Evolutionary conservation across 2,797 vertebrate genomes (phyloP), one percentile per base, ranked within the genome.

Genomic region (Glyptemys insculpta): DNA sequence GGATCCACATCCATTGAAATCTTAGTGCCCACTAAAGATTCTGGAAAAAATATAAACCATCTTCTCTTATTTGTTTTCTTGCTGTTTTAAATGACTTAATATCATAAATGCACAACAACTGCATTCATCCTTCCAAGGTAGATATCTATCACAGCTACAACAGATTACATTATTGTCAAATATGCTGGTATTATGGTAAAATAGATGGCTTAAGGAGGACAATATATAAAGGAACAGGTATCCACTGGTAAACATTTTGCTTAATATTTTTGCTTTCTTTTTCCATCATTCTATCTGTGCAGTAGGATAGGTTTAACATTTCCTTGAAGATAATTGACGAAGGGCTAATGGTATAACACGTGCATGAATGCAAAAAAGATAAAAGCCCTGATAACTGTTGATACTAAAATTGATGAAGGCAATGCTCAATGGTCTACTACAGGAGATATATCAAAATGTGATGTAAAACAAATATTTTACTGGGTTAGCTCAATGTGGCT

Each of bases 201-300:
- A 84, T 23, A 62, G 57, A 5, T 78, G 49, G 56, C 34, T 72
- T 79, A n/a, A 78, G 12, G 9, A 5, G 56, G 37, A 76, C 6
- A 34, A 79, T 59, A 78, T 1, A 9, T 14, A 72, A 34, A 1
- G 4, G 9, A 37, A 79, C 1, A 1, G 79, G 53, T 2, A 52
- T 18, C 50, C 80, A 53, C 21, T 19, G 85, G 59, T 15, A 3
- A 65, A 34, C 6, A 29, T 25, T 87, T 62, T 5, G 37, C 25
- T 81, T n/a, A 15, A 53, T 62, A 57, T 10, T 16, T 41, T 47
- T 90, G 25, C 19, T 90, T 87, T 47, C 6, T 68, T 82, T 82
- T 52, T 14, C 27, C 47, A 89, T 53, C 27, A 89, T 25, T 11
- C 62, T 29, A 34, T 37, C 0, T 2, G 50, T 81, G 81, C 18